Base-by-base conservation (phyloP, 2,888 invertebrate genomes). In the Drosophila ustulata region DNA sequence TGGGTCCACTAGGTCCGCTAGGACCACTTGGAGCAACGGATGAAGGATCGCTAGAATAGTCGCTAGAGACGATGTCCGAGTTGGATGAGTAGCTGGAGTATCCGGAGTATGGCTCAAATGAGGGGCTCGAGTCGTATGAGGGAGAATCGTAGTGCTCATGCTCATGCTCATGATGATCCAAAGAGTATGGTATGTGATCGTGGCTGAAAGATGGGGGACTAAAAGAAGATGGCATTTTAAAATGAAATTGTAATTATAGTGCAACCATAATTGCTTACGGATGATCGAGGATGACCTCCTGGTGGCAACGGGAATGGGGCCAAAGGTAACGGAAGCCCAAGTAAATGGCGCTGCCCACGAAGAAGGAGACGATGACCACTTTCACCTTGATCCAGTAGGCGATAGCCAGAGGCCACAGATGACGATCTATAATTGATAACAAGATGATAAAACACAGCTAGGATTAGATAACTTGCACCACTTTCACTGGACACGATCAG, bases 361-460 rank as follows among this genome's bases (percentile, higher is more conserved):
- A 87, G 80, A 92, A 92, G 23, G 91, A 89, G 6, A 92, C 90
- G 34, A 92, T 84, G 0, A 92, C 84, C 26, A 92, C 82, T 73
- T 92, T 92, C 25, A 92, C 89, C 79, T 92, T 92, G 18, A 92
- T 78, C 88, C 91, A 91, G 56, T 91, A 92, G 32, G 92, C 89
- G 55, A 92, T 89, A 0, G 90, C 92, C 61, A 92, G 57, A 2
- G 92, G 91, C 89, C 90, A 92, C 23, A 90, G 67, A 41, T 91
- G 89, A 69, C 90, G 83, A n/a, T 41, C 83, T 84, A 41, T 26
- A 59, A 66, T 37, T 13, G 7, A 41, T 41, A 41, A 41, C 39
- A 18, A 41, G 39, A 41, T 41, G 39, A 41, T 39, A 23, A 3
- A 41, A 43, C 26, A 43, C 47, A 46, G 9, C 25, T 23, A 28